Evolutionary conservation across 2,888 invertebrate genomes (phyloP).

Genomic region (Melipona bicolor): DNA sequence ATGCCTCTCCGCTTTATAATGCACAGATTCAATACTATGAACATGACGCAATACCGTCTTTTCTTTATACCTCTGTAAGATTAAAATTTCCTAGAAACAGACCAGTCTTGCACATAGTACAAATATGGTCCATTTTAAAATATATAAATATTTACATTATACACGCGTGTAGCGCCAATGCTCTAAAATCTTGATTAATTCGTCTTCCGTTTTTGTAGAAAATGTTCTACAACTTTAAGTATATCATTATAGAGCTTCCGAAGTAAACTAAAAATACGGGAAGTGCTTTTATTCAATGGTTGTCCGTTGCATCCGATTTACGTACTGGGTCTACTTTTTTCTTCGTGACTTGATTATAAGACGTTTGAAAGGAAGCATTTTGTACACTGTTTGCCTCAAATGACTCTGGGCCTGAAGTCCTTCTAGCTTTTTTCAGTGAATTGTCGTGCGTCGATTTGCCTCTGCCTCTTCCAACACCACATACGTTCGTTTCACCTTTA

Average conservation of each 20-base stretch:
- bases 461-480: conserved; percentile 47
- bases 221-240: conserved; percentile 52
- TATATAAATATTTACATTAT: conserved; percentile 74
- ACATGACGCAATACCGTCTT: conserved; percentile 16
- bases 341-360: conserved; percentile 45
- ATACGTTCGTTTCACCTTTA: conserved; percentile 38
- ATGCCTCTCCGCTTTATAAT: conserved; percentile 35
- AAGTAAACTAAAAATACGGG: conserved; percentile 25
- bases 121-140: conserved; percentile 26
- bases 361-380: conserved; percentile 17
- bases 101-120: conserved; percentile 7
- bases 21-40: conserved; percentile 32
- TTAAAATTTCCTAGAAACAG: conserved; percentile 14
- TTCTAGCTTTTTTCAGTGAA: conserved; percentile 35
- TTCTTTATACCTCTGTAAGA: conserved; percentile 3
- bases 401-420: conserved; percentile 1
- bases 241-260: conserved; percentile 45
- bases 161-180: conserved; percentile 33
- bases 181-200: conserved; percentile 20
- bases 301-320: conserved; percentile 45
- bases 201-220: conserved; percentile 12
- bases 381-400: conserved; percentile 44
- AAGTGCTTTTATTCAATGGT: conserved; percentile 27
- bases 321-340: conserved; percentile 43
- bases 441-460: conserved; percentile 21